Evolutionary conservation across 2,888 invertebrate genomes (phyloP), one percentile per base, ranked within the genome.

Genomic region (Meandrusa payeni): DNA sequence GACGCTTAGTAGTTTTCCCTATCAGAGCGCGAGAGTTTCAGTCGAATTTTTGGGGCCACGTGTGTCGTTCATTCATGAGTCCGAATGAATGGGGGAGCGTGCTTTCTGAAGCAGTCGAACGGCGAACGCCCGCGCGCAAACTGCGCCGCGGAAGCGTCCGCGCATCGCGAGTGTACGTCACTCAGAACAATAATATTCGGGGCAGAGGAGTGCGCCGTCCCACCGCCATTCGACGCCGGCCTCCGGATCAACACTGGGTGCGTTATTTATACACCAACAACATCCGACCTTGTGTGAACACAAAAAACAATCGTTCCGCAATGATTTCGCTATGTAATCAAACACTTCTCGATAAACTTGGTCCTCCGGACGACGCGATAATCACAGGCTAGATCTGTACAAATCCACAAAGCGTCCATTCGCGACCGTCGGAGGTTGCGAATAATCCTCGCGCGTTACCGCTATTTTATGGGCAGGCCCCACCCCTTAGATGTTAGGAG

Each of bases 61-160:
- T 73, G 77, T 61, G 55, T 71, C 65, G 67, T 74, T 77, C 85
- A 86, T 85, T 86, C 77, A 85, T 76, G 75, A 66, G 69, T 65
- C 60, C 57, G 73, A 77, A 69, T 82, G 82, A 83, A 83, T 82
- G 81, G 67, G n/a, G 61, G 65, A 61, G 55, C 51, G 55, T 50
- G 51, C 53, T 50, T 37, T 55, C 64, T 66, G 69, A 69, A 70
- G 69, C 78, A 81, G 82, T 79, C 76, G 74, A 67, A 62, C 64
- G 69, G 65, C 75, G 77, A 70, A 60, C 68, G 73, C 68, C 66
- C 69, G 79, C 77, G 79, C 75, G 73, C 73, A 64, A 70, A 70
- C 64, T 67, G 76, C 75, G 76, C 73, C 58, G 59, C 60, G 58
- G 53, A 47, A 52, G 54, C 55, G 55, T 48, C 49, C 45, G 59